Evolutionary conservation across 2,888 invertebrate species (phyloP).

Genomic region (Trichopria drosophilae): DNA sequence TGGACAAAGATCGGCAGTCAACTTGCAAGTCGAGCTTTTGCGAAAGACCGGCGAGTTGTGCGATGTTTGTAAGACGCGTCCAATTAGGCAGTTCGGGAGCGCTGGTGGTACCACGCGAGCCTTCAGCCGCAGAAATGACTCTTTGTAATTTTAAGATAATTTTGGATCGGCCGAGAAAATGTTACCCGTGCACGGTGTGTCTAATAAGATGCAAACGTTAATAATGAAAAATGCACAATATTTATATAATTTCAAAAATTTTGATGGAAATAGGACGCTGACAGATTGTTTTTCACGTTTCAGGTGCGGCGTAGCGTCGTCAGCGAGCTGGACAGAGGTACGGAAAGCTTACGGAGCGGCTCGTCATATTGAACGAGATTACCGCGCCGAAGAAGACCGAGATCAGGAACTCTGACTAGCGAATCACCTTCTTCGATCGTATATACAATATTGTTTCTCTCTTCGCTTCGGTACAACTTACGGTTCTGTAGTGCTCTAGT

Average conservation of each 20-base stretch:
- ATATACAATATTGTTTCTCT: conserved; percentile 25
- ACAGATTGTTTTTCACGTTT: conserved; percentile 37
- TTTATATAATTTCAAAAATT: not conserved
- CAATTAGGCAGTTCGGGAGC: conserved; percentile 33
- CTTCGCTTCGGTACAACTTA: conserved; percentile 40
- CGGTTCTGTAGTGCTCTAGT: conserved; percentile 51
- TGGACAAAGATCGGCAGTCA: conserved; percentile 40
- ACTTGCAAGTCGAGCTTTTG: not conserved
- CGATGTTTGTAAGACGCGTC: conserved; percentile 14
- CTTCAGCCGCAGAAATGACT: too few relatives aligned
- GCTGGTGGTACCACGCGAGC: too few relatives aligned
- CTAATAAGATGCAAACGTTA: too few relatives aligned
- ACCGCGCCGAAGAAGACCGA: conserved; percentile 46
- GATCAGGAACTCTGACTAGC: conserved; percentile 46
- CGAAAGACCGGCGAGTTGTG: conserved; percentile 17
- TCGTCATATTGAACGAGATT: conserved; percentile 50
- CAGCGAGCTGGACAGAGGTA: conserved; percentile 55
- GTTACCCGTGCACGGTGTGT: too few relatives aligned
- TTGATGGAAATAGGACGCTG: not conserved
- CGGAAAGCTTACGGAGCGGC: conserved; percentile 49
- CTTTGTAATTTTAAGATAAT: too few relatives aligned
- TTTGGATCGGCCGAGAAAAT: too few relatives aligned
- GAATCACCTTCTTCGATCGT: too few relatives aligned
- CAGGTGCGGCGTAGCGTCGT: conserved; percentile 58
- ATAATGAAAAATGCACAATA: too few relatives aligned